phyloP scores from a whole-genome alignment of 1,140 invertebrate species.

The Neodiprion virginianus region DNA sequence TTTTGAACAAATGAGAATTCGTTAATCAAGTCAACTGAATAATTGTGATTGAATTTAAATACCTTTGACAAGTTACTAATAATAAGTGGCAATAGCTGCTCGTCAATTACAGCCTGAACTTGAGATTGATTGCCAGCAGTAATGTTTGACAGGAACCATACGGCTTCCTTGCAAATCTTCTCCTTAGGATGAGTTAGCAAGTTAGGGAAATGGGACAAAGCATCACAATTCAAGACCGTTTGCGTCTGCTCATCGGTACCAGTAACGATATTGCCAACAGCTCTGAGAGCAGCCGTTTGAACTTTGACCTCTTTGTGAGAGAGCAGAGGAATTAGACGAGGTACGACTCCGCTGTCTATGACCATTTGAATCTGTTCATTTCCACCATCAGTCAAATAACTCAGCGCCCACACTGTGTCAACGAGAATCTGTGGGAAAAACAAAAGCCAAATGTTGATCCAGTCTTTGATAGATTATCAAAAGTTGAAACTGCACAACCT shows the following conservation, averaged over 20 bases:
- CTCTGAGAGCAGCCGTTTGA: slow-evolving; percentile 94
- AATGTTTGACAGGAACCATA: slow-evolving; percentile 99
- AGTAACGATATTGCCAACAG: slow-evolving; percentile 99
- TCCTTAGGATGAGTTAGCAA: slow-evolving; percentile 90
- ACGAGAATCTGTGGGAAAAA: slow-evolving; percentile 85
- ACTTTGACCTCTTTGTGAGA: slow-evolving; percentile 98
- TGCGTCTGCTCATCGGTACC: slow-evolving; percentile 99
- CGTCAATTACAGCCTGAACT: slow-evolving; percentile 97
- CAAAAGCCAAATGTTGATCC: slow-evolving; percentile 17
- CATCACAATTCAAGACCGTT: slow-evolving; percentile 70
- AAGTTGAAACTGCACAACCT: slow-evolving; percentile 13
- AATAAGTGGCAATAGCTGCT: slow-evolving; percentile 91
- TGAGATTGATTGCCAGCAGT: slow-evolving; percentile 97
- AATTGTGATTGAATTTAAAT: slow-evolving; percentile 32
- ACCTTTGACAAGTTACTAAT: slow-evolving; percentile 85
- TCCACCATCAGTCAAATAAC: slow-evolving; percentile 97
- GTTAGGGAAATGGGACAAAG: slow-evolving; percentile 89
- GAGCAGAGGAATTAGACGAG: slow-evolving; percentile 91
- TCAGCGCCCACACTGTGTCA: slow-evolving; percentile 99
- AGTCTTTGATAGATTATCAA: slow-evolving; percentile 15
- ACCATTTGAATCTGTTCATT: slow-evolving; percentile 99
- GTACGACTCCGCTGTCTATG: slow-evolving; percentile 94
- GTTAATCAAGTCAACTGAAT: not conserved
- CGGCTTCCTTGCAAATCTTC: slow-evolving; percentile 90
- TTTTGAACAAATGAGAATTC: not conserved